phyloP scores from a whole-genome alignment of 2,113 vertebrate genomes.

The Heterotilapia buettikoferi region DNA sequence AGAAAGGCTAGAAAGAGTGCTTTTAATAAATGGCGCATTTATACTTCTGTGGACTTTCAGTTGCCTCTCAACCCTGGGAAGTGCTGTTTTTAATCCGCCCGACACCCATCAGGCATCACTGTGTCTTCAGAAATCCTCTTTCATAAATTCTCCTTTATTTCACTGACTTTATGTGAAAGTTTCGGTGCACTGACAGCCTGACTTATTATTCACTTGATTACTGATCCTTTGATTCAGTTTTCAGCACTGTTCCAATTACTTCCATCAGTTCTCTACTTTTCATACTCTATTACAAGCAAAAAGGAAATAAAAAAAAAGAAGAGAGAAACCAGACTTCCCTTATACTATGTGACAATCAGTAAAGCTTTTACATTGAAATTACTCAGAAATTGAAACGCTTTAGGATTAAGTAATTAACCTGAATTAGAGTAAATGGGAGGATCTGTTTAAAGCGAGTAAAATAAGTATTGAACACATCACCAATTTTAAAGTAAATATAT shows the following conservation, averaged over 20 bases:
- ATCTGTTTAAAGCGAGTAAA: not conserved
- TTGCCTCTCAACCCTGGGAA: not conserved
- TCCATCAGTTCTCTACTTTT: not conserved
- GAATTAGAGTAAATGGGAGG: not conserved
- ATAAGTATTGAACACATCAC: not conserved
- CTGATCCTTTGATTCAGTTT: conserved; percentile 5
- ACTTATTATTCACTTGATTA: conserved; percentile 33
- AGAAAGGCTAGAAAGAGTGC: conserved; percentile 17
- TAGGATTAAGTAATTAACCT: not conserved
- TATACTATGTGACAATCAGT: not conserved
- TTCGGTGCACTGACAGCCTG: not conserved
- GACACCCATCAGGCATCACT: not conserved
- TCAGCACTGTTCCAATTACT: not conserved
- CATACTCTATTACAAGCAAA: not conserved
- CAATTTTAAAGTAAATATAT: not conserved
- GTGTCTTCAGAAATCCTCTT: not conserved
- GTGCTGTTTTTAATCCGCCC: not conserved
- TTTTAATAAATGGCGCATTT: conserved; percentile 34
- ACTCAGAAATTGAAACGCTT: not conserved
- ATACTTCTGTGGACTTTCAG: conserved; percentile 13
- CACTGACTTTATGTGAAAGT: not conserved
- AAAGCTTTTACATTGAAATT: not conserved
- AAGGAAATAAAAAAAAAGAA: not conserved
- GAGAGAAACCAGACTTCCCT: not conserved
- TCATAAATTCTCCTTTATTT: conserved; percentile 2